Conservation (phyloP, 1,140 invertebrate species). For the Tetraneura akinire region DNA sequence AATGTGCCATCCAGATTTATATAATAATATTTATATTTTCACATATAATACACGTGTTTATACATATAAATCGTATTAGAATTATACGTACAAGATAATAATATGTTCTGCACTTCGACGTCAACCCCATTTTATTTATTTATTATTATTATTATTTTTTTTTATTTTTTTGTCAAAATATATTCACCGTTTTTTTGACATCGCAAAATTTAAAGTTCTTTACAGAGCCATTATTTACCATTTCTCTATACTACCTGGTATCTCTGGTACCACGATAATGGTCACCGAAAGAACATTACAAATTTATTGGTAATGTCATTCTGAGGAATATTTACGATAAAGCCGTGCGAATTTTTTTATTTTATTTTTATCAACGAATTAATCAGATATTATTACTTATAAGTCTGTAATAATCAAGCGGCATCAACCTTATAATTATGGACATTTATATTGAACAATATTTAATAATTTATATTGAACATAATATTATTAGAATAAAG, state of each 20-base stretch:
- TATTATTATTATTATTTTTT: too few relatives aligned
- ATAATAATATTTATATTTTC: neutral
- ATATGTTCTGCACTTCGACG: neutral
- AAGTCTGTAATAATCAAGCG: too few relatives aligned
- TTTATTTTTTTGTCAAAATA: neutral
- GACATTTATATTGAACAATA: too few relatives aligned
- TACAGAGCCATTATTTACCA: neutral
- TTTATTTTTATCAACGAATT: too few relatives aligned
- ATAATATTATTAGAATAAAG: too few relatives aligned
- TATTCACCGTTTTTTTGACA: neutral
- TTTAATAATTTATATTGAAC: too few relatives aligned
- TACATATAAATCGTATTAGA: neutral
- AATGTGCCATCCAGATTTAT: neutral
- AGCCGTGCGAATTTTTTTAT: neutral
- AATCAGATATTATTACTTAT: too few relatives aligned
- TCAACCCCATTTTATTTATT: too few relatives aligned
- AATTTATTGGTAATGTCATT: neutral
- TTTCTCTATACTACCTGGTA: constrained; percentile 9
- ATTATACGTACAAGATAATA: neutral
- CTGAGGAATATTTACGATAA: neutral
- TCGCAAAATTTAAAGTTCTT: neutral
- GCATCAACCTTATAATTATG: too few relatives aligned
- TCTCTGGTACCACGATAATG: neutral
- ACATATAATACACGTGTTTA: too few relatives aligned
- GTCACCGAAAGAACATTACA: neutral